Evolutionary conservation across 1,140 invertebrate genomes (phyloP).

Genomic region (Parasteatoda tepidariorum): DNA sequence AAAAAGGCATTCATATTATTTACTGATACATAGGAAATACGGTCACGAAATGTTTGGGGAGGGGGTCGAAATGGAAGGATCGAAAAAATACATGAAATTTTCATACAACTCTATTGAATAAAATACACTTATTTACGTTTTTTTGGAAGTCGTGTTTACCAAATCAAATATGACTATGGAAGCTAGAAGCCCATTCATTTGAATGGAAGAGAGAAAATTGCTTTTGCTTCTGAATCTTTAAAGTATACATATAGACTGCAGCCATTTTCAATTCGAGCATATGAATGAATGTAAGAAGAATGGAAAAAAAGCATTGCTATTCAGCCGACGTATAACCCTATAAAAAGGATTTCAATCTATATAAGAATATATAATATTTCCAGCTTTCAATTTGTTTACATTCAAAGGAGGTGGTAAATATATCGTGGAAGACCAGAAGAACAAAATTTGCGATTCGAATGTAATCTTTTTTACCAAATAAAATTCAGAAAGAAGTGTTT

Average conservation of each 20-base stretch:
- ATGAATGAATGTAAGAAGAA: conserved; percentile 56
- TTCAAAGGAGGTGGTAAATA: conserved; percentile 56
- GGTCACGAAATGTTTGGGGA: too few relatives aligned
- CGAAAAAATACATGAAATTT: neutral
- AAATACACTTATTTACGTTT: conserved; percentile 34
- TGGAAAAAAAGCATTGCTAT: conserved; percentile 53
- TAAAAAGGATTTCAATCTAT: conserved; percentile 44
- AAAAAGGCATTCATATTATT: too few relatives aligned
- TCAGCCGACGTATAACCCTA: conserved; percentile 26
- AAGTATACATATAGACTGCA: neutral
- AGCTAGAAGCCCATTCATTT: conserved; percentile 34
- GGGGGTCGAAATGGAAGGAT: too few relatives aligned
- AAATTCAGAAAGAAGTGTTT: conserved; percentile 17
- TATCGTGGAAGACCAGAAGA: conserved; percentile 11
- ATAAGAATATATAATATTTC: conserved; percentile 57
- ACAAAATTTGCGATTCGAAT: conserved; percentile 53
- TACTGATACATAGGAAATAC: too few relatives aligned
- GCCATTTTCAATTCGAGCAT: conserved; percentile 32
- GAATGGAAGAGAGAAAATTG: conserved; percentile 48
- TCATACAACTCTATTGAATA: neutral
- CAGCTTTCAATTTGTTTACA: conserved; percentile 58
- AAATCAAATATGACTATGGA: conserved; percentile 40
- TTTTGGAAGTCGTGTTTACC: conserved; percentile 24
- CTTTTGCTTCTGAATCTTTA: conserved; percentile 38
- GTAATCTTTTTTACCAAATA: conserved; percentile 48